Percentiles rank a stretch among this genome's conserved stretches.
Conservation (phyloP, 2,888 invertebrate species). For the Orthosia incerta region DNA sequence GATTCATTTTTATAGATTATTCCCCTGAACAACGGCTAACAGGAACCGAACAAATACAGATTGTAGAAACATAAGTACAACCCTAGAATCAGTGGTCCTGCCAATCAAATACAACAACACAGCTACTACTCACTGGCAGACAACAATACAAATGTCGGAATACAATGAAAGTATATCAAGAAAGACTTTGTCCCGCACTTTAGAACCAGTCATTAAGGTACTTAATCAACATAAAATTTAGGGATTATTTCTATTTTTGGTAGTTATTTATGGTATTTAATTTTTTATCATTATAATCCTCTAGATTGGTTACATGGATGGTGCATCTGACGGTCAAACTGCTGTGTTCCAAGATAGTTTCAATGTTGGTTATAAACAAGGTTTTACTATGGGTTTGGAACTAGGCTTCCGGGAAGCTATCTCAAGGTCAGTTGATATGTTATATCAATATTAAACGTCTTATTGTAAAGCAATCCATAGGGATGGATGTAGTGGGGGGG, state of each 20-base stretch:
- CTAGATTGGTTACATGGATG: constrained; percentile 93
- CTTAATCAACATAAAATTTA: background rate
- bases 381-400: constrained; percentile 91
- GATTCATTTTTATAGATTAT: no score
- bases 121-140: background rate
- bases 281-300: constrained; percentile 1
- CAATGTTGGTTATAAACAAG: constrained; percentile 93
- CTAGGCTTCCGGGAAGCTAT: constrained; percentile 84
- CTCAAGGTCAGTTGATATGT: constrained; percentile 58
- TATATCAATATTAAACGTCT: no score
- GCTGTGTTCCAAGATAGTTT: constrained; percentile 93
- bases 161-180: constrained; percentile 74
- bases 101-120: background rate
- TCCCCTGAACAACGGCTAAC: background rate
- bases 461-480: background rate
- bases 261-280: background rate
- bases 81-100: background rate
- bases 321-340: constrained; percentile 92
- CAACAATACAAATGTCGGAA: constrained; percentile 69
- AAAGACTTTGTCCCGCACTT: constrained; percentile 77
- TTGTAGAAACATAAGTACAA: background rate
- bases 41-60: background rate
- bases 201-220: constrained; percentile 80
- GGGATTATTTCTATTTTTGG: background rate
- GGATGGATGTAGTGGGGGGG: no score